These are phyloP conservation scores for Mus minutoides DNA, from an alignment of 2,797 vertebrate species.

Conservation along the genomic window DNA sequence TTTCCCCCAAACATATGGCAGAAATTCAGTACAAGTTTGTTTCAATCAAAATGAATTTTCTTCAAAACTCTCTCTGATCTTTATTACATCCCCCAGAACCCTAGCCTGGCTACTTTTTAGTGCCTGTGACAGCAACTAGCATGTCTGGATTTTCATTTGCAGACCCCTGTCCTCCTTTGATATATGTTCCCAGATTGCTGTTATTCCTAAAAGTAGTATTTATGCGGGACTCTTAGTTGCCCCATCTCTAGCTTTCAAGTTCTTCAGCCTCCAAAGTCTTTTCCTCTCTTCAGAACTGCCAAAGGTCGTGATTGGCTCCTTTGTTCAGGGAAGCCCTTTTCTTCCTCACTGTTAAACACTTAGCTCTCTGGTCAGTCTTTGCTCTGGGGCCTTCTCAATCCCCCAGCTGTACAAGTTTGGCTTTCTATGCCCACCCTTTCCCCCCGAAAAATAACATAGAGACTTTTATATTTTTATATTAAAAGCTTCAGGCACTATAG, in stretches of 20 bases:
- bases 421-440: background rate
- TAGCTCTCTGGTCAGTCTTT: too few relatives aligned
- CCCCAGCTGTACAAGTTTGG: background rate
- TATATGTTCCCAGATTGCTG: background rate
- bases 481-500: background rate
- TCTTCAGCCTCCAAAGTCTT: background rate
- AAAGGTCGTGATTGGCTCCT: background rate
- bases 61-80: background rate
- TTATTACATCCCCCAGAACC: background rate
- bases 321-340: background rate
- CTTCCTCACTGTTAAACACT: background rate
- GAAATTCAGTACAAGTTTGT: background rate
- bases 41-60: background rate
- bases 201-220: background rate
- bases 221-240: background rate
- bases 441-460: background rate
- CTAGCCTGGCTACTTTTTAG: too few relatives aligned
- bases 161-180: background rate
- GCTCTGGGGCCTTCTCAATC: too few relatives aligned
- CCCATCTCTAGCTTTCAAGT: background rate
- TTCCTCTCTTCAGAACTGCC: background rate
- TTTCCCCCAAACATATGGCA: background rate
- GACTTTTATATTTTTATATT: background rate
- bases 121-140: accelerated
- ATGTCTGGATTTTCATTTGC: background rate